Evolutionary conservation across 2,888 invertebrate species (phyloP).

Genomic region (Xiphydria camelus): DNA sequence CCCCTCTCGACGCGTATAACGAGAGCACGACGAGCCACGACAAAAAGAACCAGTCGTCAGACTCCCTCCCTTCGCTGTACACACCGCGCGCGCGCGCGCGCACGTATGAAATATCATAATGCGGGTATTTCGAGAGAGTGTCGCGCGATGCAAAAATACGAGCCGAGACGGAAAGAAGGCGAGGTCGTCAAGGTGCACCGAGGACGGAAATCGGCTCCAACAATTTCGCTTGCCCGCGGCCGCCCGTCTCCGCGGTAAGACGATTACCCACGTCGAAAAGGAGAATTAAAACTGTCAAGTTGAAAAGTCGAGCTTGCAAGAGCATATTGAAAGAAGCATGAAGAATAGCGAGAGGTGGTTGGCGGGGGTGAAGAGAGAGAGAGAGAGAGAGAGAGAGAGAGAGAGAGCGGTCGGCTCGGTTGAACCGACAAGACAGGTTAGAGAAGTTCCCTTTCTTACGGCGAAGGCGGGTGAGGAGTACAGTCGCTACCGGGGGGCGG

Average conservation of each 20-base stretch:
- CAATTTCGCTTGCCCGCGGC: slow-evolving; percentile 17
- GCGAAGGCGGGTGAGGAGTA: neutral
- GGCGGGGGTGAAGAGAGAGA: too few relatives aligned
- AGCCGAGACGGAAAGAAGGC: neutral
- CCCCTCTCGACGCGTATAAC: too few relatives aligned
- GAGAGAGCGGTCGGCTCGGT: slow-evolving; percentile 11
- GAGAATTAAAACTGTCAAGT: slow-evolving; percentile 46
- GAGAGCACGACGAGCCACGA: too few relatives aligned
- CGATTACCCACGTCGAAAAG: slow-evolving; percentile 43
- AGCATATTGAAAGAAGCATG: slow-evolving; percentile 43
- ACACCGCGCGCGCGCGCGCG: too few relatives aligned
- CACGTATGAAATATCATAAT: too few relatives aligned
- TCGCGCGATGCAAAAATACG: too few relatives aligned
- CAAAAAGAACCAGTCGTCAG: too few relatives aligned
- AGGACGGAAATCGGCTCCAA: slow-evolving; percentile 22
- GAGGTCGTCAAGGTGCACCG: neutral
- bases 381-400: neutral
- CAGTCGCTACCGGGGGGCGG: slow-evolving; percentile 1
- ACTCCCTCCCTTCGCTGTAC: too few relatives aligned
- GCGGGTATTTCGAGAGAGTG: too few relatives aligned
- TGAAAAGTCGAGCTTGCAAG: slow-evolving; percentile 42
- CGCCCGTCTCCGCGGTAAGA: slow-evolving; percentile 34
- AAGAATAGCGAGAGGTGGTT: slow-evolving; percentile 22
- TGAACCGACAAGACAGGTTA: slow-evolving; percentile 35
- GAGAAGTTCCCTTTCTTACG: slow-evolving; percentile 8